Evolutionary conservation across 2,113 vertebrate species (phyloP).

Genomic region (Hyla sarda): DNA sequence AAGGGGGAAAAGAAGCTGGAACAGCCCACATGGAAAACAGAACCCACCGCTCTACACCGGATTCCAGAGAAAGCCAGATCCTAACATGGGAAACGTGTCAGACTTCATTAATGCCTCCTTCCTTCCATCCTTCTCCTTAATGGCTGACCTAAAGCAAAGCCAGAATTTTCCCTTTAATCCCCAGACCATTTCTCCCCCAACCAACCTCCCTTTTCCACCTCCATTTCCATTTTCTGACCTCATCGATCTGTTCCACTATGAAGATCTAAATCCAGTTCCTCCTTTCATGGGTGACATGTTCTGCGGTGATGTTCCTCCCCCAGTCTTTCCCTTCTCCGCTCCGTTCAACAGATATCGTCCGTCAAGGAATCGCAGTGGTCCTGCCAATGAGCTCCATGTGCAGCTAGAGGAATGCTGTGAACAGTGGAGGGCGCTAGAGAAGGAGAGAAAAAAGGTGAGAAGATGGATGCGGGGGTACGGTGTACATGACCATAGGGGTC

Average conservation of each 20-base stretch:
- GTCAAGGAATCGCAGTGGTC: conserved; percentile 68
- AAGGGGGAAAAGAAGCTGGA: conserved; percentile 60
- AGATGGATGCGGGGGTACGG: neutral
- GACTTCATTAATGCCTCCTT: conserved; percentile 68
- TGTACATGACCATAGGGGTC: no score
- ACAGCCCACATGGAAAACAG: conserved; percentile 47
- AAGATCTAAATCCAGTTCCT: conserved; percentile 67
- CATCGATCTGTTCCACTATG: conserved; percentile 63
- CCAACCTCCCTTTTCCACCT: conserved; percentile 59
- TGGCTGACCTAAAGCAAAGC: conserved; percentile 64
- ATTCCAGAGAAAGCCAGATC: conserved; percentile 51
- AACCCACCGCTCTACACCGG: conserved; percentile 27
- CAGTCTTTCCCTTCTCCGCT: conserved; percentile 65
- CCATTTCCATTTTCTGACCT: conserved; percentile 64
- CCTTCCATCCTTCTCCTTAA: conserved; percentile 59
- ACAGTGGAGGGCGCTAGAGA: conserved; percentile 80
- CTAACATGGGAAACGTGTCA: conserved; percentile 49
- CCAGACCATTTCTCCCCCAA: conserved; percentile 54
- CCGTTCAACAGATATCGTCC: conserved; percentile 59
- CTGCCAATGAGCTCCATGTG: conserved; percentile 72
- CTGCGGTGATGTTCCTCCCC: conserved; percentile 66
- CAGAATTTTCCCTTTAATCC: conserved; percentile 61
- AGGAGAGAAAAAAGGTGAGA: conserved; percentile 82
- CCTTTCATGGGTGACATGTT: conserved; percentile 66
- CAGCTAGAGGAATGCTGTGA: conserved; percentile 80